These are phyloP conservation scores for Athene noctua DNA, from an alignment of 2,113 vertebrate species.

Conservation along the genomic window DNA sequence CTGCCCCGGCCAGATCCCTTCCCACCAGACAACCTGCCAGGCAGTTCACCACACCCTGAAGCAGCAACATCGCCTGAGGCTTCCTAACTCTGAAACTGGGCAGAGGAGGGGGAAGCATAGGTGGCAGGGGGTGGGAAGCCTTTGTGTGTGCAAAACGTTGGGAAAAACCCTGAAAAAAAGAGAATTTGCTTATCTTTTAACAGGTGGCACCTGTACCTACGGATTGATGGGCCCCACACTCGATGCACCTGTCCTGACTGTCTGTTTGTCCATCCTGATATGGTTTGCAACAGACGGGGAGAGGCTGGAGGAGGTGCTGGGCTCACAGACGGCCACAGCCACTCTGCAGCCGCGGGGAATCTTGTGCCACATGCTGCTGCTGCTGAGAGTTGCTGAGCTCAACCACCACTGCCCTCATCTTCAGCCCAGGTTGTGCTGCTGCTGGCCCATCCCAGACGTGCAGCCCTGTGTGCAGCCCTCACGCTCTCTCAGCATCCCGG, in stretches of 20 bases:
- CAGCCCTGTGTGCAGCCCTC: background rate
- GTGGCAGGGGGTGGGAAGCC: background rate
- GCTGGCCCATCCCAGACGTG: background rate
- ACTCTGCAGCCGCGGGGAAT: background rate
- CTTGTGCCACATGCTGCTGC: rapidly evolving
- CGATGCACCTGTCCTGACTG: rapidly evolving
- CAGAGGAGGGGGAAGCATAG: background rate
- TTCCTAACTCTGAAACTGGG: background rate
- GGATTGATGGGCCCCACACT: background rate
- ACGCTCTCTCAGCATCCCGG: background rate
- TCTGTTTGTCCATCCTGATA: rapidly evolving
- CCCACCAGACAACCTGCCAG: background rate
- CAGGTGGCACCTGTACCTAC: background rate
- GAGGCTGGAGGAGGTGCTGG: background rate
- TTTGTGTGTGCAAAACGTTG: background rate
- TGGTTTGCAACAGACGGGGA: background rate
- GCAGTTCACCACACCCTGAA: background rate
- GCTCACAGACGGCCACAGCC: rapidly evolving
- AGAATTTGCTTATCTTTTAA: background rate
- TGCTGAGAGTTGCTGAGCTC: background rate
- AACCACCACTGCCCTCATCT: background rate
- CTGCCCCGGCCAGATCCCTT: background rate
- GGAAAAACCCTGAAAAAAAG: background rate
- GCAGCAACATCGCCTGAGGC: background rate
- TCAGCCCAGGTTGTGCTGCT: background rate